phyloP scores from a whole-genome alignment of 1,140 invertebrate genomes.

The Apocrypta bakeri region DNA sequence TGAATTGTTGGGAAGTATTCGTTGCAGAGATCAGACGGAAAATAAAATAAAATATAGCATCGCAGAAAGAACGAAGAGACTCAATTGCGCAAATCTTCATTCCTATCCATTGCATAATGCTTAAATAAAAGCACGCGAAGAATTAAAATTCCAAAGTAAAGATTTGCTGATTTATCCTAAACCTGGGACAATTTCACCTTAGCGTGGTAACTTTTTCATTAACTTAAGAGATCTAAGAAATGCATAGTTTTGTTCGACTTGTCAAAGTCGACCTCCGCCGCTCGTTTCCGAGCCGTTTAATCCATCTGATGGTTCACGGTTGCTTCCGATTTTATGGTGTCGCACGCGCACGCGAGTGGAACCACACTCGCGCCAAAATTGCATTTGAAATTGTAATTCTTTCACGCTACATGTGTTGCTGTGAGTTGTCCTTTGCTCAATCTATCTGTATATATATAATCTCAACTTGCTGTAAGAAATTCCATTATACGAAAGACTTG shows the following conservation, averaged over 20 bases:
- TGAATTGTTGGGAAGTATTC: no score
- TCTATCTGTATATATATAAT: no score
- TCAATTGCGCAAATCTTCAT: no score
- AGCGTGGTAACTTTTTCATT: no score
- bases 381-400: slow-evolving; percentile 70
- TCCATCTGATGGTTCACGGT: slow-evolving; percentile 58
- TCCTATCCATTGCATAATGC: no score
- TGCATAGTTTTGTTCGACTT: slow-evolving; percentile 33
- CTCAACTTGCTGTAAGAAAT: no score
- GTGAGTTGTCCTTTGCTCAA: not conserved
- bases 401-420: not conserved
- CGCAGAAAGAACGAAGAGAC: not conserved
- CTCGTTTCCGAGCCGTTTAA: slow-evolving; percentile 62
- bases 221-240: slow-evolving; percentile 56
- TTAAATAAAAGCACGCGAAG: no score
- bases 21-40: not conserved
- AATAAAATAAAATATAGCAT: not conserved
- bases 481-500: not conserved
- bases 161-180: no score
- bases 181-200: no score
- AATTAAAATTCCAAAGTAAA: no score
- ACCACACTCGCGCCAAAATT: slow-evolving; percentile 54
- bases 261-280: slow-evolving; percentile 48
- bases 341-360: no score
- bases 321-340: slow-evolving; percentile 61